Evolutionary conservation across 2,888 invertebrate species (phyloP).

Genomic region (Eilema griseolum): DNA sequence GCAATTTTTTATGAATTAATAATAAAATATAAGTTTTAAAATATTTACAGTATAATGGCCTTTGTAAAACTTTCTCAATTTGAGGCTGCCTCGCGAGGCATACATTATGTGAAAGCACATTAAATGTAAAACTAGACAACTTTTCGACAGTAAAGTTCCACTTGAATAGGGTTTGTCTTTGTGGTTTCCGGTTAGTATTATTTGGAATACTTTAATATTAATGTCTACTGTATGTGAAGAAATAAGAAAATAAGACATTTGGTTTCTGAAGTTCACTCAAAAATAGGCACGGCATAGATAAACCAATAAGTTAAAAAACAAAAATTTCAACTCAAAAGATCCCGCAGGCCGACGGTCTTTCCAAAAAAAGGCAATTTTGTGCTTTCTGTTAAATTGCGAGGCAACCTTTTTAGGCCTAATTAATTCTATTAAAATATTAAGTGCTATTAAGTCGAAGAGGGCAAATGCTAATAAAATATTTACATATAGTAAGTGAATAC

Average conservation of each 20-base stretch:
- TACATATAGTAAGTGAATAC: conserved; percentile 50
- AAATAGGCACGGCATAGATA: not conserved
- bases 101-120: conserved; percentile 11
- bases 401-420: conserved; percentile 34
- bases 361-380: not conserved
- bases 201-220: not conserved
- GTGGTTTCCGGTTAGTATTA: not conserved
- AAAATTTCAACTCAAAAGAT: not conserved
- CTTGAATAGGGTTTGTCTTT: not conserved
- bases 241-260: not conserved
- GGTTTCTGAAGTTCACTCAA: not conserved
- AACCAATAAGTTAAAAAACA: not conserved
- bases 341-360: not conserved
- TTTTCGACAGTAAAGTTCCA: not conserved
- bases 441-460: conserved; percentile 57
- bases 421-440: conserved; percentile 46
- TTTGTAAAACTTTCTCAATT: conserved; percentile 42
- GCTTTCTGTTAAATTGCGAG: conserved; percentile 12
- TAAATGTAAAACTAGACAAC: not conserved
- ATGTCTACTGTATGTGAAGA: not conserved
- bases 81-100: conserved; percentile 27
- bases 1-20: conserved; percentile 61
- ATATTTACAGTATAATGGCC: conserved; percentile 53
- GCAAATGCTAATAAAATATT: conserved; percentile 52
- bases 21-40: conserved; percentile 45